Evolutionary conservation across 1,140 invertebrate species (phyloP), one percentile per base, ranked within the genome.

Genomic region (Drosophila funebris): DNA sequence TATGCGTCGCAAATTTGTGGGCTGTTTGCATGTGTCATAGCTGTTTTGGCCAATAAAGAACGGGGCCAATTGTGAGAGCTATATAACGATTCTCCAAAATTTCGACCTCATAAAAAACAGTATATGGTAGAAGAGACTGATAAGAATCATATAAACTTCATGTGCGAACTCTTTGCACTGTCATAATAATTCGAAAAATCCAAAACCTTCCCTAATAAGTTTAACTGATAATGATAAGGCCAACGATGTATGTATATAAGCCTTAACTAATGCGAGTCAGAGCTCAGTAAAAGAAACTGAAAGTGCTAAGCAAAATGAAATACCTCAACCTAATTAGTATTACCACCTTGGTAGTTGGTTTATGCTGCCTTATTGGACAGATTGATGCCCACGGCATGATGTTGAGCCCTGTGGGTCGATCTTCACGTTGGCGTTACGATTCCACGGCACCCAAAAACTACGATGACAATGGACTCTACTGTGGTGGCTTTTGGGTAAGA

Each of bases 351-450:
- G 37, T 50, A 7, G 36, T 68, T 2, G 1, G 78, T 11, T 13
- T 66, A 3, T 3, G 44, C 0, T 52, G 57, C 29, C 43, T 44
- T 1, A 0, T 72, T 9, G 14, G 3, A 1, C 56, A 70, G 20
- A 53, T 52, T 16, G 44, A 74, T 9, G 94, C 93, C 6, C 96
- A 96, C 91, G 96, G 95, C 3, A 94, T 94, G 91, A 90, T 96
- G 78, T 83, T 95, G 70, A 93, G 94, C 67, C 96, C 96, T 0
- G 93, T 94, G 5, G 93, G 94, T 24, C 92, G 96, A 67, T 93
- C 93, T 54, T 93, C 94, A 11, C 92, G 95, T n/a, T 96, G 95
- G 95, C 93, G 95, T 31, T 92, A 92, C 41, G 93, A 94, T 18
- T 92, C 92, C 44, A 70, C 91, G 5, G 94, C 94, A 1, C 93